Evolutionary conservation across 2,113 vertebrate genomes (phyloP).

Genomic region (Spermophilus dauricus): DNA sequence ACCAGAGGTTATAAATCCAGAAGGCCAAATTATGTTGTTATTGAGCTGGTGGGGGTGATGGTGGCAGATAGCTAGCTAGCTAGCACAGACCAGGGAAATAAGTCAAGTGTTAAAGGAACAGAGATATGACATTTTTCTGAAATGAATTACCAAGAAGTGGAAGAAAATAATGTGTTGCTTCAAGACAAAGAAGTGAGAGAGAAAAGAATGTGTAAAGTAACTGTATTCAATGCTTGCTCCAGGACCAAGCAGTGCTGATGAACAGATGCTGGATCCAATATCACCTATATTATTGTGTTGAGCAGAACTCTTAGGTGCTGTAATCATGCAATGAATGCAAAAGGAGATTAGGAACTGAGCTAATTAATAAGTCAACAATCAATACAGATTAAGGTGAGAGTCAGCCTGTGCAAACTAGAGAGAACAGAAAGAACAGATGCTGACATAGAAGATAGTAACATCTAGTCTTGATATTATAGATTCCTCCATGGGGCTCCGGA

Average conservation of each 20-base stretch:
- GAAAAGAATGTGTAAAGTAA: neutral
- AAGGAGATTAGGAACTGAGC: constrained; percentile 35
- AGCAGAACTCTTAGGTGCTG: constrained; percentile 14
- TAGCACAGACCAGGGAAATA: neutral
- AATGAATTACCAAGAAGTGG: neutral
- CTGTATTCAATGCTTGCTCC: neutral
- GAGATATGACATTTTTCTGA: neutral
- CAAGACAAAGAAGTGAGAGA: neutral
- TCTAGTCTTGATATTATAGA: neutral
- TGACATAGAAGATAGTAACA: neutral
- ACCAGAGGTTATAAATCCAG: neutral
- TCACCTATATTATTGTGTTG: neutral
- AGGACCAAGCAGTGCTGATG: neutral
- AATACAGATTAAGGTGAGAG: constrained; percentile 52
- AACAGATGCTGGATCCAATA: neutral
- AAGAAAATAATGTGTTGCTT: neutral
- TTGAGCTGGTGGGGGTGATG: neutral
- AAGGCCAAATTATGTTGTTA: neutral
- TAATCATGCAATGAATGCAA: constrained; percentile 23
- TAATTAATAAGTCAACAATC: constrained; percentile 71
- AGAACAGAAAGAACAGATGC: neutral
- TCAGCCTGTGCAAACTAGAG: constrained; percentile 7
- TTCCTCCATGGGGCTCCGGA: neutral
- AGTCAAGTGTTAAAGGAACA: neutral
- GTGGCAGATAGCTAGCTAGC: neutral